Evolutionary conservation across 2,113 vertebrate species (phyloP), one percentile per base, ranked within the genome.

Genomic region (Nerophis ophidion): DNA sequence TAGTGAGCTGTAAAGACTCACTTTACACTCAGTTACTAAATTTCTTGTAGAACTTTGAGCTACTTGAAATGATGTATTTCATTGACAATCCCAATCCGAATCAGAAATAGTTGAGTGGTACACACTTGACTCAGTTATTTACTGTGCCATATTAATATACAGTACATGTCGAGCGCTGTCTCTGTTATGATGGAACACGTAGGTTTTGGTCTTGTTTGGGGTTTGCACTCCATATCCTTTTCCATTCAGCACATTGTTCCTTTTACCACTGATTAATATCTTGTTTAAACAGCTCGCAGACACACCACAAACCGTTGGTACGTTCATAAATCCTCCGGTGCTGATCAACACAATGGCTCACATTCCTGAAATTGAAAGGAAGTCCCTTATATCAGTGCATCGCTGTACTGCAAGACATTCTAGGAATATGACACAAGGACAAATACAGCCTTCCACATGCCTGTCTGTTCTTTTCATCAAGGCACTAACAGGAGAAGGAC

Each of bases 281-380:
- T 90, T 90, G 89, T 91, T 89, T 90, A 90, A 91, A 90, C 89
- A 91, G 89, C 68, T 71, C 67, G 68, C 80, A 87, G 81, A 88
- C 87, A 80, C 83, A 86, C 82, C 66, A 74, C 60, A 62, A 40
- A 7, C 80, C 52, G 48, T 82, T 79, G 72, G 71, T 59, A 61
- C 75, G 86, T 90, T 84, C 86, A 87, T 89, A 89, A 89, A 90
- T 89, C 79, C 87, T 91, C 81, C 64, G 64, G 82, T 86, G 82
- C 77, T 79, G 82, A 91, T 91, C 81, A 87, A 90, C 85, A 90
- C 90, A 91, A 91, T 91, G 78, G 89, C 74, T 67, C 72, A 58
- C 89, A 90, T 90, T 90, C 87, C 82, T 81, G 72, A 60, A 71
- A 83, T 89, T 76, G 71, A 80, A 71, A 74, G 78, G 76, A 75